These are phyloP conservation scores for Colossoma macropomum DNA, from an alignment of 2,113 vertebrate genomes.

Conservation along the genomic window DNA sequence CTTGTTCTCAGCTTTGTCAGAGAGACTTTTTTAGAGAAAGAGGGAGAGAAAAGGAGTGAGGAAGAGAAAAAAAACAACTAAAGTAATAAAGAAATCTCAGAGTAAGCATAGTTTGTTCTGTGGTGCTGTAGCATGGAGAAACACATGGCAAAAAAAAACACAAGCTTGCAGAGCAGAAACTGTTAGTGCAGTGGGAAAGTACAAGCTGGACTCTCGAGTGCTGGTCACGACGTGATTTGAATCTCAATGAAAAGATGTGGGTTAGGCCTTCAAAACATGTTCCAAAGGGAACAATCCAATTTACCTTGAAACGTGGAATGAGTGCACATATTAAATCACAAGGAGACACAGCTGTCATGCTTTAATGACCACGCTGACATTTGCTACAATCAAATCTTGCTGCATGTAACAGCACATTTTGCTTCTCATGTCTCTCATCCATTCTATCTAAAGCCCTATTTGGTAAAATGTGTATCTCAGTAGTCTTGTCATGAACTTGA, in stretches of 20 bases:
- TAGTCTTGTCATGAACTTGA: too few species aligned
- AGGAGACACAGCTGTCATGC: conserved; percentile 7
- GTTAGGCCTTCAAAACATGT: background rate
- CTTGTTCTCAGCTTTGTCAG: background rate
- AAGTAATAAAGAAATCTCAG: too few species aligned
- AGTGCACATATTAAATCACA: conserved; percentile 16
- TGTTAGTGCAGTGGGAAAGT: background rate
- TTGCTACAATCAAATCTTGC: background rate
- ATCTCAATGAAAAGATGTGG: conserved; percentile 40
- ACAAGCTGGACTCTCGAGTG: conserved; percentile 13
- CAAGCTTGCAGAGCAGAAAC: background rate
- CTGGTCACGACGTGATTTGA: conserved; percentile 40
- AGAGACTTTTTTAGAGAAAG: background rate
- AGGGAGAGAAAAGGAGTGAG: background rate
- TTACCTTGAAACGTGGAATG: conserved; percentile 8
- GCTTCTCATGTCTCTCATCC: background rate
- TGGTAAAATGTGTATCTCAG: too few species aligned
- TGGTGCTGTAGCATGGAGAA: background rate
- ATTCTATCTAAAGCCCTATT: too few species aligned
- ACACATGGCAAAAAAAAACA: background rate
- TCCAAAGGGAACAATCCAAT: conserved; percentile 19
- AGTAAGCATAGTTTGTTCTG: background rate
- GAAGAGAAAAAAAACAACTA: background rate
- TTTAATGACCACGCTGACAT: background rate
- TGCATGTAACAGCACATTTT: background rate